These are phyloP conservation scores for Podotricha telesiphe DNA, from an alignment of 2,888 invertebrate genomes.

Conservation along the genomic window DNA sequence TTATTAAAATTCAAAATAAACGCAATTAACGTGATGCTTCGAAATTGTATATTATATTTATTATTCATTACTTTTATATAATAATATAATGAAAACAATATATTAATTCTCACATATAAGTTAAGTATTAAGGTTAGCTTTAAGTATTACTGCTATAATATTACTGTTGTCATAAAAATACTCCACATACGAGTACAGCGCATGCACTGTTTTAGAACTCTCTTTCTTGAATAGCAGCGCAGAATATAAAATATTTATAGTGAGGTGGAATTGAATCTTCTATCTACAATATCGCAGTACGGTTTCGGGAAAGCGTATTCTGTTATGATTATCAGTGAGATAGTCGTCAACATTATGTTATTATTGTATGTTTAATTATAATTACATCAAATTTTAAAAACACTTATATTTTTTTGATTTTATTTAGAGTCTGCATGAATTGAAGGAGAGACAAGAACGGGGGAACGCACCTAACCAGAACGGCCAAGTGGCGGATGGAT, in stretches of 20 bases:
- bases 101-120: no score
- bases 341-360: background rate
- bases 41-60: background rate
- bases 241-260: background rate
- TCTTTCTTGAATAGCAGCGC: background rate
- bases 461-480: conserved; percentile 50
- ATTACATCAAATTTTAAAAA: background rate
- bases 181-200: no score
- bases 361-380: background rate
- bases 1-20: conserved; percentile 44
- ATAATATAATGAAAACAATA: no score
- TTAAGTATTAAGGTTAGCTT: no score
- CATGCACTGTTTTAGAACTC: no score
- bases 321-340: background rate
- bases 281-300: background rate
- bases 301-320: background rate
- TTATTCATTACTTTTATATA: background rate
- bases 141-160: no score
- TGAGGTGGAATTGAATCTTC: background rate
- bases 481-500: conserved; percentile 69
- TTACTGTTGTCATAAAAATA: no score
- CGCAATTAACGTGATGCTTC: background rate
- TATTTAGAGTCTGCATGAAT: background rate
- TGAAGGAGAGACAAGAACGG: conserved; percentile 18
- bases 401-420: background rate